Conservation (phyloP, 1,140 invertebrate species). For the Eulimnadia texana region DNA sequence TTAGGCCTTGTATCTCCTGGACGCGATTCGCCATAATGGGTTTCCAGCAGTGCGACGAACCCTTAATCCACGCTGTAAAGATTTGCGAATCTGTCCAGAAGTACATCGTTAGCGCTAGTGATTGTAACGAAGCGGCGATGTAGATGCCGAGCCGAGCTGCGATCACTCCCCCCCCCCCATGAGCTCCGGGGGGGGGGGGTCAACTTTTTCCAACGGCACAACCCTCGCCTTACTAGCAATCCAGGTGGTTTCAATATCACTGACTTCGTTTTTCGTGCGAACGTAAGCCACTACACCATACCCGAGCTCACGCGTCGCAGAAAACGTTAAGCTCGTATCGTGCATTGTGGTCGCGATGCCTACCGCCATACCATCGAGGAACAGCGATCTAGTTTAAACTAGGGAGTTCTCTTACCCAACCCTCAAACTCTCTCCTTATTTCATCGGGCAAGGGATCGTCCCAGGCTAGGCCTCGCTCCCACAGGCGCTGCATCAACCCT, state of each 20-base stretch:
- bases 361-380: neutral
- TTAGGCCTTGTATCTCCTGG: no score
- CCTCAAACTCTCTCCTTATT: neutral
- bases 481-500: neutral
- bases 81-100: no score
- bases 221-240: constrained; percentile 25
- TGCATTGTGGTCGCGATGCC: no score
- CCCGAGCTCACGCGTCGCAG: constrained; percentile 13
- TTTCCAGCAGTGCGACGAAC: no score
- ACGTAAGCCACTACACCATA: constrained; percentile 26
- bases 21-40: no score
- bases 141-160: no score
- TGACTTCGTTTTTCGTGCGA: constrained; percentile 9
- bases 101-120: no score
- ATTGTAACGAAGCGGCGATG: no score
- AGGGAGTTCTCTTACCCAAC: neutral
- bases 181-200: constrained; percentile 26
- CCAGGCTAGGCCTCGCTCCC: neutral
- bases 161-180: constrained; percentile 45
- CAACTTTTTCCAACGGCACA: constrained; percentile 23
- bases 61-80: no score
- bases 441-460: neutral
- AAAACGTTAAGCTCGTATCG: neutral
- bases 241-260: constrained; percentile 21
- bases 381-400: neutral